Percentiles rank a stretch among this genome's conserved stretches.
These are phyloP conservation scores for Zaprionus vittiger DNA, from an alignment of 1,140 invertebrate genomes.

Conservation along the genomic window DNA sequence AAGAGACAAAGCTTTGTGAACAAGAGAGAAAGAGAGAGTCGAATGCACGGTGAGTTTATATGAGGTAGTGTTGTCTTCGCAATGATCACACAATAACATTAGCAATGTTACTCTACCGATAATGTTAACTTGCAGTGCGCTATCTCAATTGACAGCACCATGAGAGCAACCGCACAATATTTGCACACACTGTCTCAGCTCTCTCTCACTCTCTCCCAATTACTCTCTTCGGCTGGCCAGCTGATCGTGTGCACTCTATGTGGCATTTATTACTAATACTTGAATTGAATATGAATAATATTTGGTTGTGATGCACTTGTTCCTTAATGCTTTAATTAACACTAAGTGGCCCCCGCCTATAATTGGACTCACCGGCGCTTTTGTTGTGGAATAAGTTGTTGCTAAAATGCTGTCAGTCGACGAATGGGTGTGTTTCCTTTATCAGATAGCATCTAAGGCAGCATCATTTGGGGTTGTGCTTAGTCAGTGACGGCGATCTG, in stretches of 20 bases:
- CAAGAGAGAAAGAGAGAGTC: background rate
- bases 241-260: slow-evolving; percentile 27
- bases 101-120: background rate
- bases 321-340: slow-evolving; percentile 28
- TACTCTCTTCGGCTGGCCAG: slow-evolving; percentile 17
- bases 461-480: slow-evolving; percentile 12
- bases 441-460: slow-evolving; percentile 12
- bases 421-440: background rate
- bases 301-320: slow-evolving; percentile 23
- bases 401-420: slow-evolving; percentile 24
- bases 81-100: background rate
- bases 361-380: slow-evolving; percentile 31
- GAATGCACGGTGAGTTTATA: background rate
- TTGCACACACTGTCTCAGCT: background rate
- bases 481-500: slow-evolving; percentile 1
- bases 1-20: slow-evolving; percentile 5
- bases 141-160: background rate
- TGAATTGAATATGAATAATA: slow-evolving; percentile 37
- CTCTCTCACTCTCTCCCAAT: background rate
- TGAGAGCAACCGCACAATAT: background rate
- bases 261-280: slow-evolving; percentile 1
- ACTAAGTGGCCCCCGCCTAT: slow-evolving; percentile 23
- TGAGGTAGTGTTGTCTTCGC: background rate
- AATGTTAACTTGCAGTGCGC: background rate
- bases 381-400: slow-evolving; percentile 26